phyloP scores from a whole-genome alignment of 2,888 invertebrate species.

The Malachius bipustulatus region DNA sequence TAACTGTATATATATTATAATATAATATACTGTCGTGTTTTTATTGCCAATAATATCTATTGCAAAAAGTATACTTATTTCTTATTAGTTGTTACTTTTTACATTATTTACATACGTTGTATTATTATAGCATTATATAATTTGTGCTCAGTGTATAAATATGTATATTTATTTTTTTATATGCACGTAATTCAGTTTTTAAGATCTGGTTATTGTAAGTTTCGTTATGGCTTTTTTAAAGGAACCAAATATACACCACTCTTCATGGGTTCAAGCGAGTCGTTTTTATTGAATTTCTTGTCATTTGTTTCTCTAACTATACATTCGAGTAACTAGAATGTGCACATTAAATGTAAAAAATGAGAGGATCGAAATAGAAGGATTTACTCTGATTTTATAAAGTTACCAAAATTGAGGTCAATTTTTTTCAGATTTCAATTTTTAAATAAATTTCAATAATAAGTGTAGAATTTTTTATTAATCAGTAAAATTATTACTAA shows the following conservation, averaged over 20 bases:
- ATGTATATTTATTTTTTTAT: constrained; percentile 15
- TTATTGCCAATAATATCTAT: neutral
- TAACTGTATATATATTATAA: neutral
- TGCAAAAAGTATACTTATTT: constrained; percentile 8
- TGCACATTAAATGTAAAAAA: no score
- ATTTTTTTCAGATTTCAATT: no score
- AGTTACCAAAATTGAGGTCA: no score
- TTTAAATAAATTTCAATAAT: no score
- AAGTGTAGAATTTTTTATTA: no score
- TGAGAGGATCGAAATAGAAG: no score
- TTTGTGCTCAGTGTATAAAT: constrained; percentile 9
- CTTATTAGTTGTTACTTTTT: constrained; percentile 5
- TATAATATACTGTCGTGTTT: neutral
- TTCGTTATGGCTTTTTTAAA: constrained; percentile 24
- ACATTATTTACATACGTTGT: constrained; percentile 13
- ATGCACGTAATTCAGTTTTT: constrained; percentile 11
- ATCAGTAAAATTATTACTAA: no score
- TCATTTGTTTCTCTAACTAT: constrained; percentile 24
- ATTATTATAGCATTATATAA: constrained; percentile 11
- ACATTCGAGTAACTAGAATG: no score
- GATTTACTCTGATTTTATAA: no score
- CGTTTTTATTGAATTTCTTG: constrained; percentile 22
- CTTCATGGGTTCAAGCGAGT: constrained; percentile 15
- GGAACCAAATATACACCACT: constrained; percentile 16
- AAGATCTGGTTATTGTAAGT: constrained; percentile 20